Evolutionary conservation across 2,113 vertebrate species (phyloP).

Genomic region (Chaetops frenatus): DNA sequence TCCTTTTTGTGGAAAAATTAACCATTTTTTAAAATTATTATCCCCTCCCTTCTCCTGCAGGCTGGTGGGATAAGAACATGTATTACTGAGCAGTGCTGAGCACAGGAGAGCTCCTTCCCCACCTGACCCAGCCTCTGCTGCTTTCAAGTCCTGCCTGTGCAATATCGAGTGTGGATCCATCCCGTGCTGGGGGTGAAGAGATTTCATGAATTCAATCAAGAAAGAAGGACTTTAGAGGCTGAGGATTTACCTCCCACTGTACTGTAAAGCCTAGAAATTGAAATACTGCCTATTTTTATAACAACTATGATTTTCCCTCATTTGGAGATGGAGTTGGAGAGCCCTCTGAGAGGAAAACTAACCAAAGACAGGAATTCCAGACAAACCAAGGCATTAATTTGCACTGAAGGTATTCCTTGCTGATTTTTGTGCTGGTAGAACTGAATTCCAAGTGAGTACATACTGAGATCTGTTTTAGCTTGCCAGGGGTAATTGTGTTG

Average conservation of each 20-base stretch:
- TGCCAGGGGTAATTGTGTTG: not conserved
- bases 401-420: conserved; percentile 2
- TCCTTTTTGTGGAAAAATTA: not conserved
- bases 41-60: conserved; percentile 34
- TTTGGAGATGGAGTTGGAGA: conserved; percentile 5
- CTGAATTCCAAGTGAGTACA: not conserved
- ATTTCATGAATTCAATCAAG: conserved; percentile 33
- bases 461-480: not conserved
- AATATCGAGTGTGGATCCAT: not conserved
- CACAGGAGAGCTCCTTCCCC: not conserved
- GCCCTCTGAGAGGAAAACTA: not conserved
- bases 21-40: not conserved
- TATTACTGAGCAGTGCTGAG: conserved; percentile 64
- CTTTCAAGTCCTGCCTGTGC: conserved; percentile 43
- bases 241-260: not conserved
- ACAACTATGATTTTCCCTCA: not conserved
- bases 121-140: not conserved
- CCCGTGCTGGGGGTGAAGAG: not conserved
- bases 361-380: not conserved
- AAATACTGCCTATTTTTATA: conserved; percentile 28
- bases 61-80: conserved; percentile 83
- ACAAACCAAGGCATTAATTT: conserved; percentile 1
- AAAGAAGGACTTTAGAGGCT: conserved; percentile 9
- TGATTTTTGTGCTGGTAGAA: conserved; percentile 1
- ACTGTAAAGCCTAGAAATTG: conserved; percentile 50